Base-by-base conservation (phyloP, 2,888 invertebrate genomes). In the Xestia c-nigrum region DNA sequence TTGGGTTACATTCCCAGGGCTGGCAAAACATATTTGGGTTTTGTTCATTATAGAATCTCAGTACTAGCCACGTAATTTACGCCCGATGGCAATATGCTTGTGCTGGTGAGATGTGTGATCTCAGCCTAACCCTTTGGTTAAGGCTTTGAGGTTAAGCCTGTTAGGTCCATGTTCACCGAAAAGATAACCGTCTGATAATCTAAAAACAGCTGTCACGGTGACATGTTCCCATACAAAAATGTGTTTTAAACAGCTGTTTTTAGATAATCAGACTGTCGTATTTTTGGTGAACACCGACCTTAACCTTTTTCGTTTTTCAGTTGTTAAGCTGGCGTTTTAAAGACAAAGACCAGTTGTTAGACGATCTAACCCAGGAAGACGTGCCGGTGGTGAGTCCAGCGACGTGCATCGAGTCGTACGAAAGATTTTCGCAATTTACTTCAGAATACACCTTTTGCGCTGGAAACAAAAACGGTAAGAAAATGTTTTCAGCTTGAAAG, bases 391-490 rank as follows among this genome's bases (percentile, higher is more conserved):
- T 81, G 6, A 67, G 52, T 9, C 52, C 57, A 21, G 73, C 52
- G 3, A 68, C 73, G 21, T 81, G 80, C 43, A 52, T 40, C 40
- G 9, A 40, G 5, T 84, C 79, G 0, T 47, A 65, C 40, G 55
- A 24, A 46, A 64, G 1, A 12, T 64, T 75, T 19, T 24, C 10
- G 21, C 24, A 0, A 19, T 73, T n/a, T 4, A 73, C 97, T 0
- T 97, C 97, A 0, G 95, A 97, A 7, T 97, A 94, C 85, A 97
- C 97, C 0, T 97, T 92, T 89, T 96, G 96, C 83, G 97, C 96
- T 65, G 97, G 97, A 0, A 96, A 93, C 75, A 94, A 95, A 87
- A 94, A 96, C 65, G 97, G 97, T 96, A 83, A 85, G 92, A 52
- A 14, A 5, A 31, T 31, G 19, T 63, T 74, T 64, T 16, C 14